These are phyloP conservation scores for Hepsetus odoe DNA, from an alignment of 2,113 vertebrate genomes.

Conservation along the genomic window DNA sequence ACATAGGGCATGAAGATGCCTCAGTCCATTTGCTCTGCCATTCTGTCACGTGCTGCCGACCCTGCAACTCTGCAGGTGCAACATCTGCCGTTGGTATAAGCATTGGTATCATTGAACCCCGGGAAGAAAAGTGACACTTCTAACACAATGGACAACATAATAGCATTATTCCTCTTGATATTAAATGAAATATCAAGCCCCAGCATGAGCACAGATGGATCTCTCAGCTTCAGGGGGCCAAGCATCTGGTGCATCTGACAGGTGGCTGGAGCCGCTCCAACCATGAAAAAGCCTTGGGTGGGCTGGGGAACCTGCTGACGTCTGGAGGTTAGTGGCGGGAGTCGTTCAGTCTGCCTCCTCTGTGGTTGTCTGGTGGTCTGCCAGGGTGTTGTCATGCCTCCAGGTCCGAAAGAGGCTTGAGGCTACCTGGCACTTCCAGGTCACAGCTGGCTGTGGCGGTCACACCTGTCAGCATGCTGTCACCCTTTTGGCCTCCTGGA, in stretches of 20 bases:
- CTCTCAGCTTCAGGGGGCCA: conserved; percentile 40
- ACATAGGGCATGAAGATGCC: neutral
- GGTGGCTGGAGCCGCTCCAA: conserved; percentile 49
- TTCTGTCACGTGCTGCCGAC: neutral
- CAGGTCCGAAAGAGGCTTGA: conserved; percentile 31
- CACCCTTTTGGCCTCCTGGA: conserved; percentile 34
- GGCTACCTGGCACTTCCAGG: conserved; percentile 41
- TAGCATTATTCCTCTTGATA: conserved; percentile 36
- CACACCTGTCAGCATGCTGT: conserved; percentile 49
- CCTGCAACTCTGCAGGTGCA: neutral
- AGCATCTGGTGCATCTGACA: conserved; percentile 52
- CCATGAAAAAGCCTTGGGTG: conserved; percentile 19
- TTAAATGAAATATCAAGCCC: conserved; percentile 50
- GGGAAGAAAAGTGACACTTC: conserved; percentile 32
- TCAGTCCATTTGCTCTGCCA: neutral
- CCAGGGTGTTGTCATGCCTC: conserved; percentile 42
- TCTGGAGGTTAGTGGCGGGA: conserved; percentile 25
- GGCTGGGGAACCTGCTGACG: conserved; percentile 30
- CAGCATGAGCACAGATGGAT: conserved; percentile 50
- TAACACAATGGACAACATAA: conserved; percentile 37
- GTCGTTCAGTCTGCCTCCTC: conserved; percentile 27
- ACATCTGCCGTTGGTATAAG: neutral
- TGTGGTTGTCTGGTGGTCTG: conserved; percentile 46
- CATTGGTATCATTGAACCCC: neutral
- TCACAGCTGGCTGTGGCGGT: conserved; percentile 53